These are phyloP conservation scores for Gobiocypris rarus DNA, from an alignment of 2,113 vertebrate genomes.

Conservation along the genomic window DNA sequence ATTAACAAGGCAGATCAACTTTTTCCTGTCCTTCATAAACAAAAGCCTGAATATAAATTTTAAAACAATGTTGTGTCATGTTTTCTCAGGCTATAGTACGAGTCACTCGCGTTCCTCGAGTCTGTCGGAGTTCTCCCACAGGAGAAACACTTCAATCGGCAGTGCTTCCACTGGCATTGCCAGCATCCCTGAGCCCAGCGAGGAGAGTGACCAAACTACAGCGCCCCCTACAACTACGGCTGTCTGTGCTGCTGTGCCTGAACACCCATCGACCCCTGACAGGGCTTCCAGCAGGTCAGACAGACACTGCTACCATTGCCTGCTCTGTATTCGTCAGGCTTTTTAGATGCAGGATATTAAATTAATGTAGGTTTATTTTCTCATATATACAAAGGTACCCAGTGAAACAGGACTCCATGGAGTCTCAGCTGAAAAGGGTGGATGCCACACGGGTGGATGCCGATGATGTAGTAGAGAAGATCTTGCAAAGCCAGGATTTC, in stretches of 20 bases:
- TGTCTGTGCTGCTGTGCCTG: conserved; percentile 69
- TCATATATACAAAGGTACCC: conserved; percentile 77
- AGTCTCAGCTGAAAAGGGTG: conserved; percentile 93
- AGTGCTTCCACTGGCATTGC: conserved; percentile 92
- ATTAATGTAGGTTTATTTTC: neutral
- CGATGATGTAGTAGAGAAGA: conserved; percentile 94
- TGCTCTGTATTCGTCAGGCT: neutral
- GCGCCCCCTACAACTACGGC: conserved; percentile 48
- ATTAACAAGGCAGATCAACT: neutral
- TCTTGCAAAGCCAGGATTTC: conserved; percentile 96
- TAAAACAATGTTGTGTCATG: neutral
- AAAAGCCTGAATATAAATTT: neutral
- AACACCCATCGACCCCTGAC: conserved; percentile 73
- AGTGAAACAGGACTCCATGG: conserved; percentile 95
- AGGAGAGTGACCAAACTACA: conserved; percentile 73
- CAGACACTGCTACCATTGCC: neutral
- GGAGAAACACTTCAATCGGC: conserved; percentile 88
- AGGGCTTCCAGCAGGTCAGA: conserved; percentile 70
- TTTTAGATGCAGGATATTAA: neutral
- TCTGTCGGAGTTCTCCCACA: conserved; percentile 90
- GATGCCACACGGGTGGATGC: conserved; percentile 96
- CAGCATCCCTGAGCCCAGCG: conserved; percentile 89
- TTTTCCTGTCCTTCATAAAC: neutral
- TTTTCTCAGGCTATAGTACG: conserved; percentile 84
- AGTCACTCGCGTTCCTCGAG: conserved; percentile 94